Conservation (phyloP, 2,888 invertebrate species). For the Desoria tigrina region DNA sequence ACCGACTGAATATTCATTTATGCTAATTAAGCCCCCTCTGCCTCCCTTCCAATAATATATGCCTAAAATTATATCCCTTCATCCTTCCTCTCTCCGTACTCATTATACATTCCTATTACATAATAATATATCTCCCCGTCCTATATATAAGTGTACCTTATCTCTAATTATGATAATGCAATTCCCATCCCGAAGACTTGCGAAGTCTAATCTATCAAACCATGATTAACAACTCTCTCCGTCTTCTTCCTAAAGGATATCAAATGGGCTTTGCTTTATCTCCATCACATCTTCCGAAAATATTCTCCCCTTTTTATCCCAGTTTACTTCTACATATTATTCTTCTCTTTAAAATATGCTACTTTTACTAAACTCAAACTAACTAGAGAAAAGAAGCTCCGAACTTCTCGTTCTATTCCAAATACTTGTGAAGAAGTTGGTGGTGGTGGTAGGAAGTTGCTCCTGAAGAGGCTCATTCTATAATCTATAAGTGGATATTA, state of each 20-base stretch:
- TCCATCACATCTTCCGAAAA: slow-evolving; percentile 4
- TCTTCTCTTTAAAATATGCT: slow-evolving; percentile 1
- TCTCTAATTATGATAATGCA: slow-evolving; percentile 54
- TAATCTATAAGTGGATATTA: too few relatives aligned
- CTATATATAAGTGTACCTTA: slow-evolving; percentile 47
- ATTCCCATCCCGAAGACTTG: slow-evolving; percentile 40
- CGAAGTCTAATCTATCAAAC: slow-evolving; percentile 37
- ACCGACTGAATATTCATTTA: slow-evolving; percentile 52
- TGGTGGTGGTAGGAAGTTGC: too few relatives aligned
- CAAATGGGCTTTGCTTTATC: slow-evolving; percentile 7
- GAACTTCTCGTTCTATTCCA: too few relatives aligned
- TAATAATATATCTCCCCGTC: too few relatives aligned
- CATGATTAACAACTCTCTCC: slow-evolving; percentile 37
- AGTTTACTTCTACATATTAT: neutral
- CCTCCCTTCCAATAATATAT: slow-evolving; percentile 18
- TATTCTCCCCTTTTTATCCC: slow-evolving; percentile 5
- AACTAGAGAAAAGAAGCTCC: too few relatives aligned
- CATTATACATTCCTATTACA: too few relatives aligned
- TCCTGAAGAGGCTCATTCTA: too few relatives aligned
- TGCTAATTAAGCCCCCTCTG: slow-evolving; percentile 50
- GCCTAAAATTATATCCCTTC: too few relatives aligned
- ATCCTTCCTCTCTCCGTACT: too few relatives aligned
- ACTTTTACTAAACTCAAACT: neutral
- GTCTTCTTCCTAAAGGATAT: slow-evolving; percentile 15
- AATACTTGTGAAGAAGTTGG: too few relatives aligned